A percentile compares a stretch with the other conserved stretches of the same genome.
These are phyloP conservation scores for Recurvirostra avosetta DNA, from an alignment of 2,113 vertebrate genomes.

Conservation along the genomic window DNA sequence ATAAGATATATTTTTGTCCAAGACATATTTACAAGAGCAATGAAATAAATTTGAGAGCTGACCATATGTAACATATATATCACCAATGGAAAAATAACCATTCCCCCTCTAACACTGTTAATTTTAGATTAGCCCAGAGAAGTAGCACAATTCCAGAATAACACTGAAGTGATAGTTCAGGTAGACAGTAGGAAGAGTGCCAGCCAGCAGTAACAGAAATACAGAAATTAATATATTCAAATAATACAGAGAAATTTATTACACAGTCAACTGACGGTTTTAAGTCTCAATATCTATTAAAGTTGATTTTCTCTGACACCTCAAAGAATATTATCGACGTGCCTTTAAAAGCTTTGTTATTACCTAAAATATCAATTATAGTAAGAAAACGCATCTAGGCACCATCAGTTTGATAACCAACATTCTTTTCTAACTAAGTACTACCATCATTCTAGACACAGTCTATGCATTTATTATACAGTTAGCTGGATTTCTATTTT, in stretches of 20 bases:
- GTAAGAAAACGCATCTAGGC: neutral
- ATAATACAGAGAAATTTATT: neutral
- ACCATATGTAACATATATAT: neutral
- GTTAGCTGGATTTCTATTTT: neutral
- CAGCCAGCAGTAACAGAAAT: neutral
- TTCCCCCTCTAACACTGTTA: neutral
- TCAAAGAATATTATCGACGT: neutral
- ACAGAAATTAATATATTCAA: neutral
- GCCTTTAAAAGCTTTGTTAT: neutral
- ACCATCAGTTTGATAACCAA: neutral
- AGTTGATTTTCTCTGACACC: neutral
- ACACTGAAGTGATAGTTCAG: neutral
- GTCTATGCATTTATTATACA: neutral
- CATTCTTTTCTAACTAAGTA: neutral
- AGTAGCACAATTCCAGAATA: neutral
- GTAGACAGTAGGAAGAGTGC: neutral
- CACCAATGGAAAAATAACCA: neutral
- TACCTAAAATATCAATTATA: neutral
- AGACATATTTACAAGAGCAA: neutral
- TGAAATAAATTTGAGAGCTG: neutral
- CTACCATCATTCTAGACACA: neutral
- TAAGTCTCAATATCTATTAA: neutral
- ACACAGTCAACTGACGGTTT: neutral
- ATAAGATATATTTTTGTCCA: neutral
- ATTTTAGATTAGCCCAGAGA: neutral